phyloP scores from a whole-genome alignment of 2,797 vertebrate genomes.

The Eospalax fontanierii region DNA sequence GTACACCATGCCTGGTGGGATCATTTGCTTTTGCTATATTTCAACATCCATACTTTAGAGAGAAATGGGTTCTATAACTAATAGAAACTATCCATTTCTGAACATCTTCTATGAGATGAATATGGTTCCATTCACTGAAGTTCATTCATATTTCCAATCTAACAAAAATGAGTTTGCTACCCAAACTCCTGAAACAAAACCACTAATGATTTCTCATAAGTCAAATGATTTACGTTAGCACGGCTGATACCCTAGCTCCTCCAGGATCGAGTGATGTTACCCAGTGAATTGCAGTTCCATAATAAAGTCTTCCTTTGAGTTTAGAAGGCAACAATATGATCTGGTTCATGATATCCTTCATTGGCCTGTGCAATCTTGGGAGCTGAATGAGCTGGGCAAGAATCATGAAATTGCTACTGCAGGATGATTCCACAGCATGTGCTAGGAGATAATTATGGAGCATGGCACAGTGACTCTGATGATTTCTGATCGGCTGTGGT shows the following conservation, averaged over 20 bases:
- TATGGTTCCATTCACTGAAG: neutral
- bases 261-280: neutral
- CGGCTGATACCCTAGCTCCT: neutral
- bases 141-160: constrained; percentile 25
- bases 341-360: neutral
- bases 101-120: neutral
- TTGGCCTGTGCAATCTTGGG: neutral
- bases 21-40: neutral
- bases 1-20: neutral
- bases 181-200: neutral
- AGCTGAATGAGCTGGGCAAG: neutral
- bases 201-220: neutral
- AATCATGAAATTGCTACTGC: neutral
- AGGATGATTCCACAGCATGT: neutral
- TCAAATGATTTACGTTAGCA: constrained; percentile 10
- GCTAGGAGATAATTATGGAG: constrained; percentile 6
- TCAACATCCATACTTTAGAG: neutral
- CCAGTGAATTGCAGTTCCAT: neutral
- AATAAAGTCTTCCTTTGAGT: constrained; percentile 1
- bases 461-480: neutral
- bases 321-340: neutral
- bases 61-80: constrained; percentile 25
- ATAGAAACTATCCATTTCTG: constrained; percentile 16
- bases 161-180: constrained; percentile 47
- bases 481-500: neutral